Evolutionary conservation across 2,113 vertebrate genomes (phyloP).

Genomic region (Nesoenas mayeri): DNA sequence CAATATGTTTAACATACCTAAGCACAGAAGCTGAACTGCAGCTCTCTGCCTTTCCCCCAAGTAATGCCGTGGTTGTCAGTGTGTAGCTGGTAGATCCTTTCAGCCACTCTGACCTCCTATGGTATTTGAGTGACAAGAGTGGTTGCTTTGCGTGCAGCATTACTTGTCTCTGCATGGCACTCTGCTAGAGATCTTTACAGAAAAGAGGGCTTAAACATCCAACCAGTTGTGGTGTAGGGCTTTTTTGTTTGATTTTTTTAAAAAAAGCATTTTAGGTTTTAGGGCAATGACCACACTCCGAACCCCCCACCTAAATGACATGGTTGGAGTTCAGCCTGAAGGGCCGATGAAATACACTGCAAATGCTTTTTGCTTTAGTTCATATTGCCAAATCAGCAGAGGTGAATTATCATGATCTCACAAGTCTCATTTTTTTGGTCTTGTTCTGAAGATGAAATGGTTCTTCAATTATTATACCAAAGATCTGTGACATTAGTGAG

Average conservation of each 20-base stretch:
- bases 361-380: background rate
- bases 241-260: background rate
- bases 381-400: background rate
- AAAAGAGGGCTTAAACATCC: background rate
- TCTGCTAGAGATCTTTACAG: background rate
- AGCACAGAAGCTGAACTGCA: background rate
- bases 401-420: background rate
- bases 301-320: background rate
- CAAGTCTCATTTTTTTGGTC: background rate
- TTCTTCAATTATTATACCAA: background rate
- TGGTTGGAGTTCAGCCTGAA: background rate
- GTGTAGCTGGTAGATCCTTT: background rate
- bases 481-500: background rate
- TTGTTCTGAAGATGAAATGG: background rate
- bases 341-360: background rate
- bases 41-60: background rate
- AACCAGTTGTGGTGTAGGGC: background rate
- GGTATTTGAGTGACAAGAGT: background rate
- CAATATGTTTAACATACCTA: rapidly evolving
- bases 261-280: background rate
- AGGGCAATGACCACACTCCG: background rate
- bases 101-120: background rate
- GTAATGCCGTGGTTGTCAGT: background rate
- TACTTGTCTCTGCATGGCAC: background rate
- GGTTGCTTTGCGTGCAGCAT: background rate